A percentile compares a stretch with the other conserved stretches of the same genome.
Conservation (phyloP, 2,113 vertebrate species). For the Gobio gobio region DNA sequence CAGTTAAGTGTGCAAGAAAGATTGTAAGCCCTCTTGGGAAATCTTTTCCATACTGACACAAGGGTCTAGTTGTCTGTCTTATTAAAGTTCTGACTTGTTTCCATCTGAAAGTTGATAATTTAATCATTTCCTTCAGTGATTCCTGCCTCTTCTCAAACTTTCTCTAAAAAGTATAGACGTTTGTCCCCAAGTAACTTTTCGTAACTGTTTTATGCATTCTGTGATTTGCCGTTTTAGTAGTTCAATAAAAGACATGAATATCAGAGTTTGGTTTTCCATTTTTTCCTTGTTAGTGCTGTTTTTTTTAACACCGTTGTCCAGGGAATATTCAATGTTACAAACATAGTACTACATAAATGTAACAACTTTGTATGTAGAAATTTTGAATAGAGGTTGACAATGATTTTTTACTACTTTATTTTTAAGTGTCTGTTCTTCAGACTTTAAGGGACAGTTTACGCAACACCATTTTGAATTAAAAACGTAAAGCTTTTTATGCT, state of each 20-base stretch:
- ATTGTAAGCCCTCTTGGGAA: slow-evolving; percentile 33
- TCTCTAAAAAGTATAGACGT: background rate
- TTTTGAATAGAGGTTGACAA: no score
- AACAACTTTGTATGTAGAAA: no score
- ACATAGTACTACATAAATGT: no score
- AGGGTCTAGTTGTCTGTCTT: slow-evolving; percentile 23
- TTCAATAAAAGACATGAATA: background rate
- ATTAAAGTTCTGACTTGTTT: slow-evolving; percentile 31
- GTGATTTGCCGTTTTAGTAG: background rate
- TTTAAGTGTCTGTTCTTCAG: no score
- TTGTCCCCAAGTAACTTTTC: background rate
- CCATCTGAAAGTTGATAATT: slow-evolving; percentile 14
- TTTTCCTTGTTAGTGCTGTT: no score
- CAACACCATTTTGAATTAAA: no score
- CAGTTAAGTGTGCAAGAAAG: slow-evolving; percentile 14
- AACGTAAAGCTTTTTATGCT: no score
- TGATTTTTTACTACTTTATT: no score
- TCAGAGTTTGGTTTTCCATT: background rate
- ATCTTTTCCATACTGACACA: slow-evolving; percentile 31
- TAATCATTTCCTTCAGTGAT: slow-evolving; percentile 39
- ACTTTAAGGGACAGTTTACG: no score
- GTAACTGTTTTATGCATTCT: background rate
- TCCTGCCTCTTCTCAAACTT: background rate
- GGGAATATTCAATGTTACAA: no score
- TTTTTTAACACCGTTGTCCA: no score